phyloP scores from a whole-genome alignment of 2,797 vertebrate species.

The Furcifer pardalis region DNA sequence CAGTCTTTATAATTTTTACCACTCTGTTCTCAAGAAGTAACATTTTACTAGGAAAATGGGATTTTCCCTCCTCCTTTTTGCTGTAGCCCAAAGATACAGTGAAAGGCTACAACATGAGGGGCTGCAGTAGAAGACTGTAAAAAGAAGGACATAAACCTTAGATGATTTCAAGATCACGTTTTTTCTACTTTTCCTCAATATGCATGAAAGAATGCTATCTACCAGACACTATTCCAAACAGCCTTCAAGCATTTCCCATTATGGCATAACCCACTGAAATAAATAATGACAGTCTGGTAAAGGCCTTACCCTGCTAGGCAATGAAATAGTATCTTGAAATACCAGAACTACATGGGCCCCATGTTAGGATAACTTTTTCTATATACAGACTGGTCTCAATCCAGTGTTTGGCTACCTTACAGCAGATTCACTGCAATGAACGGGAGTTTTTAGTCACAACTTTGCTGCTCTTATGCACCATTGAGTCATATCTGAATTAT shows the following conservation, averaged over 20 bases:
- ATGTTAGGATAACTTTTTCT: not conserved
- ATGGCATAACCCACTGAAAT: not conserved
- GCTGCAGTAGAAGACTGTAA: not conserved
- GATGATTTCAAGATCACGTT: not conserved
- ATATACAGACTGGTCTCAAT: not conserved
- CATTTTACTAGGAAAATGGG: not conserved
- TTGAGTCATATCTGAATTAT: too few species aligned
- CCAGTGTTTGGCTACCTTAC: not conserved
- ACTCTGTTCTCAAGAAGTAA: not conserved
- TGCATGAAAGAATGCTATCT: not conserved
- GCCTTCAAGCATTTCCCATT: not conserved
- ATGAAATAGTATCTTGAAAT: not conserved
- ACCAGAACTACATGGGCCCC: not conserved
- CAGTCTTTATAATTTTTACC: not conserved
- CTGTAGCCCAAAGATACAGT: not conserved
- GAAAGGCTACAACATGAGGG: not conserved
- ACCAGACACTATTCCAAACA: not conserved
- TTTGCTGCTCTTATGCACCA: too few species aligned
- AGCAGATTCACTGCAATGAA: not conserved
- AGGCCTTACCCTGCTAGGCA: not conserved
- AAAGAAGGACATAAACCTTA: not conserved
- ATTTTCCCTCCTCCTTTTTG: not conserved
- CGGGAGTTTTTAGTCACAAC: not conserved
- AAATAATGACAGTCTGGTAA: not conserved
- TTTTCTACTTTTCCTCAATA: not conserved